Conservation (phyloP, 2,113 vertebrate species). For the Dromiciops gliroides region DNA sequence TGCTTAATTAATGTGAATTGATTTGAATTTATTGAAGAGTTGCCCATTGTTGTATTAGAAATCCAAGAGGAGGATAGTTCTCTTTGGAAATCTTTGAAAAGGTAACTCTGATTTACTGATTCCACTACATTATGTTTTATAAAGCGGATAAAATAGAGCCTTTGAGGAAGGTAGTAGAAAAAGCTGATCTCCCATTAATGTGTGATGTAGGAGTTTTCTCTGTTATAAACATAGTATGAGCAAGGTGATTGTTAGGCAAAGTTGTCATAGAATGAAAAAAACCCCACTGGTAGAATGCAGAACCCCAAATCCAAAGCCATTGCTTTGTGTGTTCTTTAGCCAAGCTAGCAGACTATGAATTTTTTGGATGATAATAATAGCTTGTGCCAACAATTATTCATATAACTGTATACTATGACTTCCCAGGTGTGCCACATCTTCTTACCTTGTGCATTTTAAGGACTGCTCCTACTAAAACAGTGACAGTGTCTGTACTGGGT, state of each 20-base stretch:
- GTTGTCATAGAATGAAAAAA: constrained; percentile 41
- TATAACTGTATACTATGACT: not conserved
- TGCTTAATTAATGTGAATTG: not conserved
- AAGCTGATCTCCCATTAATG: not conserved
- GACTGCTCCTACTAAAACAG: constrained; percentile 21
- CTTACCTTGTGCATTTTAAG: constrained; percentile 36
- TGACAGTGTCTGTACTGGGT: not conserved
- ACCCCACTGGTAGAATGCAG: constrained; percentile 34
- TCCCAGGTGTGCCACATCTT: not conserved
- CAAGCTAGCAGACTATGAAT: not conserved
- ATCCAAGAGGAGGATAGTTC: constrained; percentile 36
- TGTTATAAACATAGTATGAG: not conserved
- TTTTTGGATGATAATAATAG: constrained; percentile 13
- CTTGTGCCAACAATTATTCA: not conserved
- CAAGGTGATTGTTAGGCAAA: constrained; percentile 2
- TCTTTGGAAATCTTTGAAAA: constrained; percentile 10
- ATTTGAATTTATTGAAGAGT: constrained; percentile 19
- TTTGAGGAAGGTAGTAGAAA: constrained; percentile 5
- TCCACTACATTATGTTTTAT: constrained; percentile 27
- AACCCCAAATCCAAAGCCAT: constrained; percentile 6
- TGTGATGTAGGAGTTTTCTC: not conserved
- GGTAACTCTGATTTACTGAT: not conserved
- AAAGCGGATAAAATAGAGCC: constrained; percentile 35
- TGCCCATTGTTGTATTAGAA: not conserved
- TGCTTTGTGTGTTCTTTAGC: not conserved